Base-by-base conservation (phyloP, 2,888 invertebrate genomes). In the Ennomos fuscantarius region DNA sequence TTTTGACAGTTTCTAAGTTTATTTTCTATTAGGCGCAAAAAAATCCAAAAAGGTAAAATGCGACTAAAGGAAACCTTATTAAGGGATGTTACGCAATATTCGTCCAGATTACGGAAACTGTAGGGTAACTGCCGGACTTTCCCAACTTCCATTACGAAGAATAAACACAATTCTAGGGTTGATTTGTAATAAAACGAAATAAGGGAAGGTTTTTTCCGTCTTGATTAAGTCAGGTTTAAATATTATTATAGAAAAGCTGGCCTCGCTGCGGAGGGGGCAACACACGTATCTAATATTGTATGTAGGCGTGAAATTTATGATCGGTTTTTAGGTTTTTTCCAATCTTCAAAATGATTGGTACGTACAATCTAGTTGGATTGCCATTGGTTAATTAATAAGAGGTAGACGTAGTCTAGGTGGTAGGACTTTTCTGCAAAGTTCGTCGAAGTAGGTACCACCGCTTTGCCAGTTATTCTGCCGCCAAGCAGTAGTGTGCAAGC, bases 161-260 rank as follows among this genome's bases (percentile, higher is more conserved):
- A 45, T 46, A 50, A 60, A 60, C 36, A 42, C 55, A 39, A 55
- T 58, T 39, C 54, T 55, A 48, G 46, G 57, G 55, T 53, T 52
- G 53, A 53, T 62, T 62, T 48, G 55, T 62, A 52, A 59, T 54
- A 48, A 42, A 62, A 41, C 32, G 62, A 52, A 55, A 53, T 48
- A 58, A 53, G 50, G 40, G 40, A 47, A 51, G 43, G 42, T 48
- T 49, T 51, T 44, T 35, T 51, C 34, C 50, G 50, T 40, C 55
- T 50, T 55, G 50, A 55, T 60, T 55, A 59, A 55, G 39, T 55
- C 40, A 34, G 46, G 44, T 47, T 48, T 52, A 53, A 58, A 57
- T 52, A 52, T 57, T 57, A 52, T 57, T 48, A 35, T 39, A 9
- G 39, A 35, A 31, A 44, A 37, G 41, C 32, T 10, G 51, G 45